Percentiles rank a stretch among this genome's conserved stretches.
These are phyloP conservation scores for Heloderma charlesbogerti DNA, from an alignment of 2,113 vertebrate genomes.

Conservation along the genomic window DNA sequence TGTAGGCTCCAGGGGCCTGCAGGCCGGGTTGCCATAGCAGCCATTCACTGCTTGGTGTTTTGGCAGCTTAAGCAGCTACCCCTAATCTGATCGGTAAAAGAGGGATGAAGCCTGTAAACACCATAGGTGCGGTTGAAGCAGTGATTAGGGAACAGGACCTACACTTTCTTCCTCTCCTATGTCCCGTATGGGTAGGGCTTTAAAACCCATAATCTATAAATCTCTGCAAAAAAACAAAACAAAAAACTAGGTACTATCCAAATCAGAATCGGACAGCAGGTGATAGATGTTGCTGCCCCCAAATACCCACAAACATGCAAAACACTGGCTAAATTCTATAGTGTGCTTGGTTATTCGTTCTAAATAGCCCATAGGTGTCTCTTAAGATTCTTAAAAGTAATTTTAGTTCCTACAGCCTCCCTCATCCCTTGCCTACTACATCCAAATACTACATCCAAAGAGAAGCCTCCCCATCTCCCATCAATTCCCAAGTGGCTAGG, in stretches of 20 bases:
- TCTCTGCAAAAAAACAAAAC: too few species aligned
- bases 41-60: slow-evolving; percentile 5
- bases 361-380: background rate
- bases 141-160: background rate
- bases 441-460: too few species aligned
- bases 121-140: background rate
- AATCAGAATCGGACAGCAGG: background rate
- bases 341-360: background rate
- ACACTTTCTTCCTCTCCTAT: background rate
- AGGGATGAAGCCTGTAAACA: background rate
- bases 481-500: too few species aligned
- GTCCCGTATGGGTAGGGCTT: too few species aligned
- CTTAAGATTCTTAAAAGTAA: background rate
- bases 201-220: background rate
- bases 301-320: background rate
- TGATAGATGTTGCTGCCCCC: background rate
- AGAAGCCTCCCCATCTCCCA: too few species aligned
- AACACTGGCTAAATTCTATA: background rate
- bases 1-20: slow-evolving; percentile 9
- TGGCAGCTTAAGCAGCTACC: slow-evolving; percentile 17
- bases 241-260: background rate
- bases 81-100: slow-evolving; percentile 18
- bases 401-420: too few species aligned
- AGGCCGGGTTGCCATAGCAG: slow-evolving; percentile 8
- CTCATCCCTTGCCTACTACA: background rate